Conservation (phyloP, 2,797 vertebrate species). For the Rhynchotus rufescens region DNA sequence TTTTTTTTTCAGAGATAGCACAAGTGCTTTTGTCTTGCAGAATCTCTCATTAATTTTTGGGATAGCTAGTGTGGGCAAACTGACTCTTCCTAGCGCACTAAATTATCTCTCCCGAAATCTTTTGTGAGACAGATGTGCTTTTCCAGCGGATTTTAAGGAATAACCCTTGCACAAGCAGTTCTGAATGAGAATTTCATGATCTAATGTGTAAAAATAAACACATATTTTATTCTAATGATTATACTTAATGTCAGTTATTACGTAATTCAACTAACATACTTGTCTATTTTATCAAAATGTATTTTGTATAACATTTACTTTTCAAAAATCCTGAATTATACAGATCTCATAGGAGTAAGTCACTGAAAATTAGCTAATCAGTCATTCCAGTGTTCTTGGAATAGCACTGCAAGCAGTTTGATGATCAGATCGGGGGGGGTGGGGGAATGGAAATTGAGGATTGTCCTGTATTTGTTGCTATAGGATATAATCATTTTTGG, state of each 20-base stretch:
- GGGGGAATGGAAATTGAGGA: background rate
- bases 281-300: background rate
- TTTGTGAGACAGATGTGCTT: background rate
- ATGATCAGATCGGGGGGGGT: background rate
- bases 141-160: background rate
- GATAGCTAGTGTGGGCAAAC: background rate
- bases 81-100: background rate
- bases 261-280: slow-evolving; percentile 13
- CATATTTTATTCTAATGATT: slow-evolving; percentile 3
- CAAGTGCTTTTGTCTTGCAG: background rate
- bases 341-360: background rate
- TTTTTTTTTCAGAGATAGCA: background rate
- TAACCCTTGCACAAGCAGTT: background rate
- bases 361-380: background rate
- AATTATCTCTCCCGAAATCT: background rate
- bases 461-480: background rate
- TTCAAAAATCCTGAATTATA: slow-evolving; percentile 1
- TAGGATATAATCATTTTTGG: background rate
- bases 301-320: background rate
- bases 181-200: background rate
- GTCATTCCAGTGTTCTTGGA: slow-evolving; percentile 1
- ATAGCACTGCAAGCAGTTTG: background rate
- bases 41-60: background rate
- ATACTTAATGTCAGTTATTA: slow-evolving; percentile 6
- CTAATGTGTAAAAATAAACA: background rate